Evolutionary conservation across 2,888 invertebrate genomes (phyloP), one percentile per base, ranked within the genome.

Genomic region (Polymixis flavicincta): DNA sequence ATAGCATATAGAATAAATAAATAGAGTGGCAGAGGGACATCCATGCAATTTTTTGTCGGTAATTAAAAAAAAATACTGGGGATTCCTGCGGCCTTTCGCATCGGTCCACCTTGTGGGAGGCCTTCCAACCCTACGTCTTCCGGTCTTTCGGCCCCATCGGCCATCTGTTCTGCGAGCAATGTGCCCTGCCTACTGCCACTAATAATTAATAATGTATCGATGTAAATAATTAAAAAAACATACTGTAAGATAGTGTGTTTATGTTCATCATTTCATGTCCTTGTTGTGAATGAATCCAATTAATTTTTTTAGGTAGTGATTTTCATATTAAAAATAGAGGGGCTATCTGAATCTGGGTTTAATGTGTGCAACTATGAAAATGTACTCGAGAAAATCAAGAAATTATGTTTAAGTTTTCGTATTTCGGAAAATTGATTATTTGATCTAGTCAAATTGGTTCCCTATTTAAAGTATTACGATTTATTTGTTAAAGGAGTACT

Each of bases 361-460:
- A 57, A 22, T 59, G 25, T 67, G 67, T 67, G n/a, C 25, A 25
- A 37, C 8, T 57, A 55, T 19, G 14, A 8, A 67, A 55, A 25
- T 57, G 8, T 42, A 25, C 54, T 55, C 14, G 9, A 42, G 13
- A 42, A 48, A 45, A 59, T 59, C 22, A 42, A 1, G 52, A 28
- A 17, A 54, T 54, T 72, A 54, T 72, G 28, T 48, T 73, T 74
- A 50, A 42, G 71, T 52, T 19, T 72, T 42, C 25, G 22, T 52
- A 42, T 28, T 65, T 37, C 50, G n/a, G 22, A 78, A 64, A 52
- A 48, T 80, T 2, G 32, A 55, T 55, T 54, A 42, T 71, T 52
- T 2, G 32, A 66, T 85, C 86, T 85, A 85, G 86, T 85, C 86
- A 84, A 74, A 86, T 84, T 78, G 75, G 72, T 75, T 78, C 22